phyloP scores from a whole-genome alignment of 2,113 vertebrate species.

The Lasiurus borealis region DNA sequence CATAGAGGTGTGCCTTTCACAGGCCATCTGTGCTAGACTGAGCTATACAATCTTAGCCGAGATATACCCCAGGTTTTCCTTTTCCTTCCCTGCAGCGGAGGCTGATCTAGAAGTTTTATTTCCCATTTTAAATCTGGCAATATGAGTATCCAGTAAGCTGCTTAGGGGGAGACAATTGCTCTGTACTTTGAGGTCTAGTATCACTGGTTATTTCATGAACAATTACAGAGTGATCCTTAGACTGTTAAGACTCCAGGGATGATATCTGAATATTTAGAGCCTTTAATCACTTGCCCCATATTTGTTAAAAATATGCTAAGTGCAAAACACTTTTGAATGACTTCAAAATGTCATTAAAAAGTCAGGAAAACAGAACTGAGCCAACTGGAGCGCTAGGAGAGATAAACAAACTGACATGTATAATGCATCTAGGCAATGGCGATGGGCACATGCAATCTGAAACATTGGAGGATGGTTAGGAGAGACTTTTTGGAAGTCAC shows the following conservation, averaged over 20 bases:
- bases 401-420: background rate
- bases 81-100: background rate
- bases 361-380: background rate
- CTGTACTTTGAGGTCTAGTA: background rate
- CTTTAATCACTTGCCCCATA: background rate
- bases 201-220: conserved; percentile 13
- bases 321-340: too few relatives aligned
- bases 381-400: background rate
- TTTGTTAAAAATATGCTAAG: background rate
- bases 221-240: background rate
- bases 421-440: background rate
- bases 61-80: background rate
- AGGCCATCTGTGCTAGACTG: conserved; percentile 41
- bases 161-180: background rate
- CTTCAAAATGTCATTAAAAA: too few relatives aligned
- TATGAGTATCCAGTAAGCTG: background rate
- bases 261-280: background rate
- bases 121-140: conserved; percentile 62
- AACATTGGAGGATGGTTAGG: background rate
- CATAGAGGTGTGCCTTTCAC: background rate
- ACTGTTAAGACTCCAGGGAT: background rate
- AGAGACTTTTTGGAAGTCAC: background rate
- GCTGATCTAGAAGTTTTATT: conserved; percentile 56
- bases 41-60: conserved; percentile 32
- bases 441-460: background rate